Evolutionary conservation across 2,797 vertebrate genomes (phyloP).

Genomic region (Avahi laniger): DNA sequence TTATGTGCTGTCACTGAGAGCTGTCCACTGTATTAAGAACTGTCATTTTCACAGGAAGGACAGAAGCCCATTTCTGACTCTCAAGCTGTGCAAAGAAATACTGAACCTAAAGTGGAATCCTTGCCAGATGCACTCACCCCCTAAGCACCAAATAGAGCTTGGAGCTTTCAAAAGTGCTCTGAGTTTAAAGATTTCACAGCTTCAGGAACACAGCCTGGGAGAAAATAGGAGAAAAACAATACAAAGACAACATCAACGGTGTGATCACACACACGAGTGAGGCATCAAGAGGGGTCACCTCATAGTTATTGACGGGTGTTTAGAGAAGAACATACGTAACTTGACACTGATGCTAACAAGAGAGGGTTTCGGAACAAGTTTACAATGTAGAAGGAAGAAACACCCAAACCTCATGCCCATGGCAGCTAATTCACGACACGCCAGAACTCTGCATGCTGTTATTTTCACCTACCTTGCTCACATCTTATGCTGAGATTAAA

Average conservation of each 20-base stretch:
- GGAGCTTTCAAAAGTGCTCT: neutral
- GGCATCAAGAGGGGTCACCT: neutral
- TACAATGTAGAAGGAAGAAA: neutral
- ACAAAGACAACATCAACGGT: neutral
- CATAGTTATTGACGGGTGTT: neutral
- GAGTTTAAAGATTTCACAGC: conserved; percentile 16
- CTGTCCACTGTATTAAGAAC: neutral
- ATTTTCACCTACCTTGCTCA: neutral
- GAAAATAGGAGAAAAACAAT: neutral
- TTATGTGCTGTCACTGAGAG: neutral
- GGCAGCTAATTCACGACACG: neutral
- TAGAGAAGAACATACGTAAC: neutral
- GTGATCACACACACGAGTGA: neutral
- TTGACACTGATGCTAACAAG: neutral
- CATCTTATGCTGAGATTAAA: conserved; percentile 57
- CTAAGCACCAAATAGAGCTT: neutral
- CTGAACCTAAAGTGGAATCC: neutral
- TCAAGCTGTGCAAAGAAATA: neutral
- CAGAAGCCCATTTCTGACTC: neutral
- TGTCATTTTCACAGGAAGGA: neutral
- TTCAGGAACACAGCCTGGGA: neutral
- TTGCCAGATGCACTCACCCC: neutral
- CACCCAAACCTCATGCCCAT: no score
- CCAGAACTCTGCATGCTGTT: neutral
- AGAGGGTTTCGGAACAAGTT: neutral